Evolutionary conservation across 2,888 invertebrate species (phyloP).

Genomic region (Leptothorax acervorum): DNA sequence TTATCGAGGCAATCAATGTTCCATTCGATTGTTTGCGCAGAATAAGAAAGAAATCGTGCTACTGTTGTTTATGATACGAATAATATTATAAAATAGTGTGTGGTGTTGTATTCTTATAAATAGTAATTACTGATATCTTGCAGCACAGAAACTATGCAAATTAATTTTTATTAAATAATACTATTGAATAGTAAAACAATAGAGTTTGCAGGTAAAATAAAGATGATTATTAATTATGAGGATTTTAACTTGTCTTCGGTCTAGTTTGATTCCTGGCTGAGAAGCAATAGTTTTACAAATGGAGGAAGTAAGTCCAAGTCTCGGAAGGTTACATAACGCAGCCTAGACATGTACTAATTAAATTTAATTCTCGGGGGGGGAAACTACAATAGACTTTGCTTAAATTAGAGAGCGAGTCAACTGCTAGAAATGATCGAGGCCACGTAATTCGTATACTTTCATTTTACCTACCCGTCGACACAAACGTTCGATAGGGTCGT

Average conservation of each 20-base stretch:
- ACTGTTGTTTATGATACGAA: background rate
- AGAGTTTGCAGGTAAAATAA: background rate
- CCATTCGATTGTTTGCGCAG: constrained; percentile 13
- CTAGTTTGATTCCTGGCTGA: background rate
- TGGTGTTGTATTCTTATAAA: background rate
- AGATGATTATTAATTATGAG: background rate
- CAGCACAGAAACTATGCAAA: background rate
- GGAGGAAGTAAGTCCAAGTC: background rate
- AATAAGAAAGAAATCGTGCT: constrained; percentile 6
- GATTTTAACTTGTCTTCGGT: background rate
- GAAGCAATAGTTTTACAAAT: constrained; percentile 2
- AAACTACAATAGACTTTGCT: constrained; percentile 11
- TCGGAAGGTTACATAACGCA: background rate
- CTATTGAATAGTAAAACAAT: background rate
- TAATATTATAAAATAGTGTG: background rate
- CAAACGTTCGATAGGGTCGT: constrained; percentile 7
- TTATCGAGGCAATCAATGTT: background rate
- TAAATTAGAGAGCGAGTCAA: constrained; percentile 38
- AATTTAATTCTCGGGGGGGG: constrained; percentile 9
- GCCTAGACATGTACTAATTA: constrained; percentile 20
- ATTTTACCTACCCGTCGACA: background rate
- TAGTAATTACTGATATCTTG: background rate
- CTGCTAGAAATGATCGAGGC: constrained; percentile 24
- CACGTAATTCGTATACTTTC: constrained; percentile 31
- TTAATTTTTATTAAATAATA: background rate